phyloP scores from a whole-genome alignment of 1,140 invertebrate genomes.

The Neodiprion virginianus region DNA sequence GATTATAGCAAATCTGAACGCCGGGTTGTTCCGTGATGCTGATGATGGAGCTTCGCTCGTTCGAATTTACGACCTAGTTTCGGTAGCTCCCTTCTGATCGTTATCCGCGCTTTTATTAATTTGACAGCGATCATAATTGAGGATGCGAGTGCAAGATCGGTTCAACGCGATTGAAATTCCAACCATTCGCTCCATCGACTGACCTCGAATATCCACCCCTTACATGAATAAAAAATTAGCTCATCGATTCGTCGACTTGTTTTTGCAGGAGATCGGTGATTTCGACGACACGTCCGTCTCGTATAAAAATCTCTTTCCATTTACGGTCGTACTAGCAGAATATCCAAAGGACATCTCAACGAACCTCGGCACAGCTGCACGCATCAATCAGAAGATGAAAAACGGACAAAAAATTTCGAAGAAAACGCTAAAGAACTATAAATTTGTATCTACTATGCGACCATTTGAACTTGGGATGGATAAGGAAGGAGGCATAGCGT shows the following conservation, averaged over 20 bases:
- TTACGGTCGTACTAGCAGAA: neutral
- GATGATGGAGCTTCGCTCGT: neutral
- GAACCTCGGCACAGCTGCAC: neutral
- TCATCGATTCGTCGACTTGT: too few relatives aligned
- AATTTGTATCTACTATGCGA: neutral
- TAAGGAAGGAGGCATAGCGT: too few relatives aligned
- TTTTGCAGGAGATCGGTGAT: too few relatives aligned
- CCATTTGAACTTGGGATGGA: neutral
- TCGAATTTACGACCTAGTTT: too few relatives aligned
- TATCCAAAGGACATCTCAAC: neutral
- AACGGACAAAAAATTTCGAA: neutral
- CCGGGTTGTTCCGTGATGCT: neutral
- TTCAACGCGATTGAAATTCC: neutral
- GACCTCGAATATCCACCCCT: neutral
- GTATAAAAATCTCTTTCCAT: too few relatives aligned
- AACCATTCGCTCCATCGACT: neutral
- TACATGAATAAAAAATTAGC: neutral
- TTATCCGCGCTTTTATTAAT: too few relatives aligned
- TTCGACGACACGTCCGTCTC: neutral
- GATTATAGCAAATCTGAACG: constrained; percentile 3
- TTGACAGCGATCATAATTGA: too few relatives aligned
- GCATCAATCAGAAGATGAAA: neutral
- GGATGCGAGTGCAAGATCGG: too few relatives aligned
- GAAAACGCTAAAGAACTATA: neutral
- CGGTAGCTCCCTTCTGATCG: too few relatives aligned